Conservation (phyloP, 1,140 invertebrate genomes). For the Hormaphis cornu region DNA sequence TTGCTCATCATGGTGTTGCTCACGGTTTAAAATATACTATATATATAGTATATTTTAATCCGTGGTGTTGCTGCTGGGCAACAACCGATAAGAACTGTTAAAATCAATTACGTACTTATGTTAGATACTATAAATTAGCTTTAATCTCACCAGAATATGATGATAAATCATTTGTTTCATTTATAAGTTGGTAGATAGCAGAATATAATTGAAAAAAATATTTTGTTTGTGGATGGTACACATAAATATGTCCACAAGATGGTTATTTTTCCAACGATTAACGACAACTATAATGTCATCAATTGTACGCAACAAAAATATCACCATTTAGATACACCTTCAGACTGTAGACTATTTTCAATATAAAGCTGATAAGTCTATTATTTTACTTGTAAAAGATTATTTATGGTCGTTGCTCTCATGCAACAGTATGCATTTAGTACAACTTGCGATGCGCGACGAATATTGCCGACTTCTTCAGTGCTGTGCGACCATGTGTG, state of each 20-base stretch:
- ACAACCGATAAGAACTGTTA: too few species aligned
- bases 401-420: background rate
- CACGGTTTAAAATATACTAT: too few species aligned
- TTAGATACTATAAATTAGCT: too few species aligned
- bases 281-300: background rate
- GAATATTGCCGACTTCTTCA: background rate
- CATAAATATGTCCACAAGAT: background rate
- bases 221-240: background rate
- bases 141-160: too few species aligned
- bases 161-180: too few species aligned
- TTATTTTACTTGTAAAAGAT: background rate
- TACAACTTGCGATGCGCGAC: background rate
- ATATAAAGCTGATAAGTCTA: background rate
- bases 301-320: background rate
- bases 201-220: background rate
- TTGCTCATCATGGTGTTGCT: too few species aligned
- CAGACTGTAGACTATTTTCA: background rate
- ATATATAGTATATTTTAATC: too few species aligned
- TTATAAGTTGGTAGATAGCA: too few species aligned
- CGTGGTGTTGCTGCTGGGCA: too few species aligned
- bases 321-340: background rate
- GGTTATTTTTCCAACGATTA: background rate
- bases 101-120: too few species aligned
- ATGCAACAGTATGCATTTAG: background rate
- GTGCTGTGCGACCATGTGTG: conserved; percentile 33